Evolutionary conservation across 1,140 invertebrate species (phyloP).

Genomic region (Colletes latitarsis): DNA sequence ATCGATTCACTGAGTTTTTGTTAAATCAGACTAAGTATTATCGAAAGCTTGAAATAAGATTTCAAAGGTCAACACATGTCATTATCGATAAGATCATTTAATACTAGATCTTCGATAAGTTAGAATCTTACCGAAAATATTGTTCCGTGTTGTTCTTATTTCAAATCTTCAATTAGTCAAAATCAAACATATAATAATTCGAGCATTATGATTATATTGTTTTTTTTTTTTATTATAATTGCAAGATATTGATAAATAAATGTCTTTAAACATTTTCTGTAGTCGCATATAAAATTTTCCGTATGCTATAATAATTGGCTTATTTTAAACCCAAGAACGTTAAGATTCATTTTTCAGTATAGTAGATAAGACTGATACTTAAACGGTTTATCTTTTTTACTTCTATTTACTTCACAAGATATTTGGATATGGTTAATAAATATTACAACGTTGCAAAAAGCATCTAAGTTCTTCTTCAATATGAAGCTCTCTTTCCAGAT

Average conservation of each 20-base stretch:
- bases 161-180: conserved; percentile 47
- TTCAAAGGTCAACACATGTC: conserved; percentile 18
- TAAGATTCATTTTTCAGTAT: conserved; percentile 45
- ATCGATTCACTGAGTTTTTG: conserved; percentile 42
- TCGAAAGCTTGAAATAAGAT: conserved; percentile 56
- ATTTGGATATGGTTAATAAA: conserved; percentile 63
- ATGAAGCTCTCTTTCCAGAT: conserved; percentile 60
- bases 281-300: conserved; percentile 61
- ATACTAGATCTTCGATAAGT: conserved; percentile 36
- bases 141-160: conserved; percentile 41
- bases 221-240: conserved; percentile 59
- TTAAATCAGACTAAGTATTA: conserved; percentile 47
- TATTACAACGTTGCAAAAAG: conserved; percentile 67
- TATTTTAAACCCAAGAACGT: conserved; percentile 41
- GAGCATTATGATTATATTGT: conserved; percentile 55
- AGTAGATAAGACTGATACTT: conserved; percentile 59
- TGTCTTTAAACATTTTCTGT: conserved; percentile 57
- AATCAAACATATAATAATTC: conserved; percentile 54
- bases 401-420: conserved; percentile 54
- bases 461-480: conserved; percentile 67
- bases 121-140: conserved; percentile 35
- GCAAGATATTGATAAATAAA: conserved; percentile 61
- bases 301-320: conserved; percentile 42
- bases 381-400: conserved; percentile 49
- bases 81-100: conserved; percentile 34